A percentile compares a stretch with the other conserved stretches of the same genome.
Evolutionary conservation across 2,113 vertebrate species (phyloP).

Genomic region (Morphnarchus princeps): DNA sequence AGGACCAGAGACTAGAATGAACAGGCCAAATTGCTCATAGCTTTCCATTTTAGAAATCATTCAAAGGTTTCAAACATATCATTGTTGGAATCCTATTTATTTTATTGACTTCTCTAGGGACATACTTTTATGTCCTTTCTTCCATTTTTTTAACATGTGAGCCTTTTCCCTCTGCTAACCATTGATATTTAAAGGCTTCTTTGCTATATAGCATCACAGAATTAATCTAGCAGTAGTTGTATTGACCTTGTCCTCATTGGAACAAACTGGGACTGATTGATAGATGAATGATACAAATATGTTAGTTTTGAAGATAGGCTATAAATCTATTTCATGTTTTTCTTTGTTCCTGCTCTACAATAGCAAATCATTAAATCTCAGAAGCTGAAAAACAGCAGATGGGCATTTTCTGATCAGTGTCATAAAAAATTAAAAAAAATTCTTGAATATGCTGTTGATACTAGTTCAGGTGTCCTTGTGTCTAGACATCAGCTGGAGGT

Average conservation of each 20-base stretch:
- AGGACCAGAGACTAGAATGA: neutral
- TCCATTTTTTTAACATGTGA: neutral
- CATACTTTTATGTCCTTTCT: neutral
- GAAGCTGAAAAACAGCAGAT: neutral
- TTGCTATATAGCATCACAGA: neutral
- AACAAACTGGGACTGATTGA: neutral
- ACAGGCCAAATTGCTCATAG: neutral
- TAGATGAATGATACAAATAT: neutral
- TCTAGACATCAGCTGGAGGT: neutral
- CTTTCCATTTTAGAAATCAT: neutral
- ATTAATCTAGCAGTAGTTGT: neutral
- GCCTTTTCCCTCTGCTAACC: neutral
- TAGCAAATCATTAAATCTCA: neutral
- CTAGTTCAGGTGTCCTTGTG: neutral
- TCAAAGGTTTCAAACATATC: neutral
- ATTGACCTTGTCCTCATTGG: neutral
- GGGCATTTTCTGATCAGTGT: neutral
- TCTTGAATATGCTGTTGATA: neutral
- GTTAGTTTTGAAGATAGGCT: neutral
- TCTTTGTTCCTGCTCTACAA: neutral
- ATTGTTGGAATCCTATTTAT: neutral
- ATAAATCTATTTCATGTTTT: neutral
- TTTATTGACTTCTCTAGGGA: neutral
- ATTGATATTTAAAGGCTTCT: neutral
- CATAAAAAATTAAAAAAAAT: neutral